Conservation (phyloP, 64 coral and sea anemone genomes). For the Montipora foliosa region DNA sequence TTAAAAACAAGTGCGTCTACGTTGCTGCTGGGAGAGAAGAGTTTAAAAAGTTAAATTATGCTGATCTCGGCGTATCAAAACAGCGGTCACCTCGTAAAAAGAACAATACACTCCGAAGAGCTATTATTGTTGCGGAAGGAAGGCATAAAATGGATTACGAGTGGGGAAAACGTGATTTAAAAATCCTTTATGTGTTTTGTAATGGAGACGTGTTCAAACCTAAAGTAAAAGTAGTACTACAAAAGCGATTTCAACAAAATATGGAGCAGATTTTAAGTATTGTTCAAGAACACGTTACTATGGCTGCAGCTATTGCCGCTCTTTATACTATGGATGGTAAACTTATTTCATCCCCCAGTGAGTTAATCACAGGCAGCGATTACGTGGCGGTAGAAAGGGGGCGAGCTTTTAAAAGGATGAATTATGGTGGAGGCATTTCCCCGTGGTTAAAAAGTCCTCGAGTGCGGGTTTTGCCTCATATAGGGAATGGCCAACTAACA, state of each 20-base stretch:
- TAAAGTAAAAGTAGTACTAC: constrained; percentile 72
- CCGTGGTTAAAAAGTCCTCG: background rate
- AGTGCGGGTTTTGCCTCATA: background rate
- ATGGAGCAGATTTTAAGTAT: constrained; percentile 79
- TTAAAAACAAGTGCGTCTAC: constrained; percentile 64
- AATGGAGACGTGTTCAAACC: constrained; percentile 78
- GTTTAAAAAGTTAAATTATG: constrained; percentile 86
- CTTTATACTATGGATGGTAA: constrained; percentile 72
- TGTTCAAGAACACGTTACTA: constrained; percentile 65
- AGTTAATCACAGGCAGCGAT: constrained; percentile 38
- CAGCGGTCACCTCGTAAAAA: constrained; percentile 25
- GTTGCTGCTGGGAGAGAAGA: constrained; percentile 71
- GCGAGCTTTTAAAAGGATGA: constrained; percentile 58
- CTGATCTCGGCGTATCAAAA: constrained; percentile 21
- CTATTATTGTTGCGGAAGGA: constrained; percentile 16
- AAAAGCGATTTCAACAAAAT: constrained; percentile 56
- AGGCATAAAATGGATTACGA: constrained; percentile 80
- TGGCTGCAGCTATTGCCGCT: constrained; percentile 44
- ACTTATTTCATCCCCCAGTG: background rate
- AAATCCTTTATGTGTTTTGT: constrained; percentile 69
- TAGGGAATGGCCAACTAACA: constrained; percentile 24
- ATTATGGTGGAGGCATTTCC: constrained; percentile 31
- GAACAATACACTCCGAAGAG: constrained; percentile 8
- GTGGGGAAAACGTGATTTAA: constrained; percentile 71
- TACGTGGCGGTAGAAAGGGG: constrained; percentile 92